These are phyloP conservation scores for Cricetomys ansorgei DNA, from an alignment of 2,113 vertebrate genomes.

Conservation along the genomic window DNA sequence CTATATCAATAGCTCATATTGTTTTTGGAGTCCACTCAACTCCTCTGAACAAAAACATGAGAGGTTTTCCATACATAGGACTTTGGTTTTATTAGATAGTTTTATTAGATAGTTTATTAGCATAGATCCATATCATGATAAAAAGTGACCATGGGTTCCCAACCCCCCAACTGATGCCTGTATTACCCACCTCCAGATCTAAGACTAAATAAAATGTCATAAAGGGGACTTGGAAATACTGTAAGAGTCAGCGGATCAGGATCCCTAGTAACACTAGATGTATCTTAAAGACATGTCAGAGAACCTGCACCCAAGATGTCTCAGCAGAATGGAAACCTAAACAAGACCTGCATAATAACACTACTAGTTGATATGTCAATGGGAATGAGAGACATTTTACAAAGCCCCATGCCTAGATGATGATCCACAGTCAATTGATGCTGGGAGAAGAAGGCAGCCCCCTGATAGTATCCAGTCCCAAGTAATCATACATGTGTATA, in stretches of 20 bases:
- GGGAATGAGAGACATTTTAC: not conserved
- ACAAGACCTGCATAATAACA: not conserved
- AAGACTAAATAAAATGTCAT: not conserved
- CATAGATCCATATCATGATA: not conserved
- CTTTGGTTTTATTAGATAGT: no score
- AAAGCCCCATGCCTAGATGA: no score
- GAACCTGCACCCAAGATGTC: not conserved
- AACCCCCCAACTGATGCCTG: not conserved
- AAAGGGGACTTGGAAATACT: no score
- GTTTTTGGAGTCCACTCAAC: not conserved
- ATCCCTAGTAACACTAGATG: not conserved
- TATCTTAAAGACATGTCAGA: not conserved
- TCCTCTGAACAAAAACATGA: not conserved
- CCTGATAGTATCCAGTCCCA: not conserved
- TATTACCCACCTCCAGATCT: not conserved
- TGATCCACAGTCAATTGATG: no score
- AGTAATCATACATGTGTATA: not conserved
- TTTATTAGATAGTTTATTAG: not conserved
- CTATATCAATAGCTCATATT: not conserved
- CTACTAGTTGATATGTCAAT: not conserved
- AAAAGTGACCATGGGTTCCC: not conserved
- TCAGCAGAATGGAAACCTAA: not conserved
- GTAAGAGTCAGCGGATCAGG: not conserved
- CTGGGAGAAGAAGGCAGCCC: rapidly evolving
- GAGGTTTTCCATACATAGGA: not conserved